Percentiles rank a stretch among this genome's conserved stretches.
Conservation (phyloP, 2,888 invertebrate genomes). For the Cerastis rubricosa region DNA sequence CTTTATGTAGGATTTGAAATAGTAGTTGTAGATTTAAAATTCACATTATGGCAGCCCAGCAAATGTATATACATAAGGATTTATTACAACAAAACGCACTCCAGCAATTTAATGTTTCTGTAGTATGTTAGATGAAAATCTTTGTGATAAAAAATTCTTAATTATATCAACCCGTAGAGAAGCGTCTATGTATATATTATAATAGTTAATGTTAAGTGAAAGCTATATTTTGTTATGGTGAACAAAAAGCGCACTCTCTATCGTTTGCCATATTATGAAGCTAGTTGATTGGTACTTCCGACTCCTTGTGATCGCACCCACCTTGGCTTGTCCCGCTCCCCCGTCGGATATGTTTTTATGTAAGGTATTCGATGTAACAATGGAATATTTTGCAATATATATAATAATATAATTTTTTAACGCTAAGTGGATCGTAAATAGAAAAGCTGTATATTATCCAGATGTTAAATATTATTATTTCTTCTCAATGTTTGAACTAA, state of each 20-base stretch:
- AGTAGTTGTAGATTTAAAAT: constrained; percentile 43
- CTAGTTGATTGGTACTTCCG: constrained; percentile 71
- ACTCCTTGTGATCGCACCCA: constrained; percentile 76
- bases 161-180: constrained; percentile 85
- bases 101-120: constrained; percentile 78
- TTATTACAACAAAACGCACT: constrained; percentile 73
- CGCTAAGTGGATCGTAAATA: constrained; percentile 88
- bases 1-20: constrained; percentile 41
- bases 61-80: constrained; percentile 49
- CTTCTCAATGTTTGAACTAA: constrained; percentile 90
- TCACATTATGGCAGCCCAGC: constrained; percentile 58
- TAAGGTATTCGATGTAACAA: constrained; percentile 85
- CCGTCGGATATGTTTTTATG: constrained; percentile 70
- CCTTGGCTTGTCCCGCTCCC: constrained; percentile 74
- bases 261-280: constrained; percentile 82
- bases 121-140: constrained; percentile 84
- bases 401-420: constrained; percentile 83
- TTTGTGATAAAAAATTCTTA: constrained; percentile 87
- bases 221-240: constrained; percentile 89
- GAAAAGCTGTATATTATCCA: constrained; percentile 88
- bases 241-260: constrained; percentile 81
- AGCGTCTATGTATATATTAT: constrained; percentile 83
- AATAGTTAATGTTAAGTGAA: constrained; percentile 82
- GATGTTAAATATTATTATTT: constrained; percentile 91
- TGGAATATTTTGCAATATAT: constrained; percentile 90